Evolutionary conservation across 2,888 invertebrate genomes (phyloP).

Genomic region (Hemistola chrysoprasaria): DNA sequence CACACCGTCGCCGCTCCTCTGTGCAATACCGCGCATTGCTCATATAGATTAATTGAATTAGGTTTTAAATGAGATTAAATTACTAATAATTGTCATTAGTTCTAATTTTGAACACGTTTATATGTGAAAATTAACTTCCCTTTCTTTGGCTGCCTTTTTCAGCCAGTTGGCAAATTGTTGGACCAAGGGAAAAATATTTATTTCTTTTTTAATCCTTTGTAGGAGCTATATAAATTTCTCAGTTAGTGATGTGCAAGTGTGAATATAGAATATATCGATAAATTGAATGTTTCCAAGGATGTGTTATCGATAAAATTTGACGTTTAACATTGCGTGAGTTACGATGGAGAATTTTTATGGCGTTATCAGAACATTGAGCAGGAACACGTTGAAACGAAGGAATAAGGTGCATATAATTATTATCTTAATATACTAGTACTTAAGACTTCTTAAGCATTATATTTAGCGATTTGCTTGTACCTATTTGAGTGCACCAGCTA

Average conservation of each 20-base stretch:
- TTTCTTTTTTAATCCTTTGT: constrained; percentile 2
- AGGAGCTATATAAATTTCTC: constrained; percentile 6
- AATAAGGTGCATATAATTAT: constrained; percentile 51
- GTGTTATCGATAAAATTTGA: constrained; percentile 28
- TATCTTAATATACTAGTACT: no score
- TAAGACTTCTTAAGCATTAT: no score
- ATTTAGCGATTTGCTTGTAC: no score
- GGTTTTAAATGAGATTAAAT: constrained; percentile 3
- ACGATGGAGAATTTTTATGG: constrained; percentile 72
- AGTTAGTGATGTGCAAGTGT: constrained; percentile 36
- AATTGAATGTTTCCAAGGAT: constrained; percentile 24
- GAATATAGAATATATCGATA: constrained; percentile 21
- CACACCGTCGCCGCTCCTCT: constrained; percentile 64
- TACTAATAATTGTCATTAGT: no score
- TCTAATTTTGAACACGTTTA: no score
- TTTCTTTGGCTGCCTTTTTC: no score
- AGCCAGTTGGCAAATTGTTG: no score
- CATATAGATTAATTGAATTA: constrained; percentile 1
- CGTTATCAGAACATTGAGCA: constrained; percentile 68
- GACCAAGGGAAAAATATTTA: no score
- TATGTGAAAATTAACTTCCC: no score
- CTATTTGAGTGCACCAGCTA: no score
- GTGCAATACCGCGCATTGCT: constrained; percentile 17
- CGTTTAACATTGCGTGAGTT: constrained; percentile 1
- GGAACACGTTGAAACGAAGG: constrained; percentile 71